A percentile compares a stretch with the other conserved stretches of the same genome.
Conservation (phyloP, 2,113 vertebrate species). For the Gnathonemus echidnorhynchus region DNA sequence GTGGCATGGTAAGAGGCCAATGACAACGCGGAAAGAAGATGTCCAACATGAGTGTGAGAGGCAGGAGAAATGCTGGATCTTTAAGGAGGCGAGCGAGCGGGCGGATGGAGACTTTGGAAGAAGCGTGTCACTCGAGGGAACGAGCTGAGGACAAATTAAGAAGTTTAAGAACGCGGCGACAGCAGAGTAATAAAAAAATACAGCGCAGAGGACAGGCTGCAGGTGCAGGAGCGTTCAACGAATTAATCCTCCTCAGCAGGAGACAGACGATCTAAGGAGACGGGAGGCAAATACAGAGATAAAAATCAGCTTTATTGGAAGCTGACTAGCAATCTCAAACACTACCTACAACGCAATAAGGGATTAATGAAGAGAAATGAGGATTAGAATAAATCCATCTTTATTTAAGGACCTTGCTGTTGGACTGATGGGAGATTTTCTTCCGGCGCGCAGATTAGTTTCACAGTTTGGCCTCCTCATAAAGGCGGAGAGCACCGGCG, state of each 20-base stretch:
- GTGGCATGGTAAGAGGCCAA: not conserved
- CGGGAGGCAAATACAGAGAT: not conserved
- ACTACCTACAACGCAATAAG: not conserved
- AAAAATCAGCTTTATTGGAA: constrained; percentile 12
- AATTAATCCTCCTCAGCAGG: not conserved
- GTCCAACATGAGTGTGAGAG: not conserved
- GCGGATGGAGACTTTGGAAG: not conserved
- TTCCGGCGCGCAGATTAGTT: not conserved
- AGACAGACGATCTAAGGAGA: not conserved
- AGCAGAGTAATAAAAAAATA: not conserved
- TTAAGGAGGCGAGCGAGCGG: not conserved
- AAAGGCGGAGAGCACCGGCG: too few species aligned
- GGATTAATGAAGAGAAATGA: constrained; percentile 15
- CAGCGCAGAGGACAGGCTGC: not conserved
- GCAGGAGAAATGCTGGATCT: not conserved
- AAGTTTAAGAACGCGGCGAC: not conserved
- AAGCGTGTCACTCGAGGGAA: not conserved
- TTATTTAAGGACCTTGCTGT: not conserved
- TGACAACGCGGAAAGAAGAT: not conserved
- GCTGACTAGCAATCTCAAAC: constrained; percentile 5
- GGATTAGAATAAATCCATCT: constrained; percentile 15
- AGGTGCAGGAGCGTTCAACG: not conserved
- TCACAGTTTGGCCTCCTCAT: not conserved
- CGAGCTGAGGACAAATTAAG: not conserved
- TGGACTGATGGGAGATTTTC: not conserved